phyloP scores from a whole-genome alignment of 2,888 invertebrate species.

The Dasysyrphus albostriatus region DNA sequence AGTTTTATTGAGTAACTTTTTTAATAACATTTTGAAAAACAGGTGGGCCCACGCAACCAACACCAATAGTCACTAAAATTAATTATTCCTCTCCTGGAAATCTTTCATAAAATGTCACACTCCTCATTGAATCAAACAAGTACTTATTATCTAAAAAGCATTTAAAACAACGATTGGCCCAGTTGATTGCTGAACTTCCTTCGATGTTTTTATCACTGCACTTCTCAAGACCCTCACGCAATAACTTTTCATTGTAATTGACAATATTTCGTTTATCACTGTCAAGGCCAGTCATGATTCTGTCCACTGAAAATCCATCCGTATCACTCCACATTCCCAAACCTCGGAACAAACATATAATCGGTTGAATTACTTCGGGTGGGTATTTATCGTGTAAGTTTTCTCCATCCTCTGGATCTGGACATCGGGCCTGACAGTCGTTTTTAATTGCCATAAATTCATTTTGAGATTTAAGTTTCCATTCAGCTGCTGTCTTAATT shows the following conservation, averaged over 20 bases:
- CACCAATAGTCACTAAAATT: no score
- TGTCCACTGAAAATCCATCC: not conserved
- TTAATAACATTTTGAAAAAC: no score
- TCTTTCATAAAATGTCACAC: not conserved
- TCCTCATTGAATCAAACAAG: not conserved
- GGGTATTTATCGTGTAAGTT: not conserved
- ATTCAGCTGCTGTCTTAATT: not conserved
- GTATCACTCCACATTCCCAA: constrained; percentile 5
- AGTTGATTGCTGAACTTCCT: constrained; percentile 1
- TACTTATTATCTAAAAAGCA: constrained; percentile 34
- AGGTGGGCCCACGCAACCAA: no score
- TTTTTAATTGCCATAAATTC: not conserved
- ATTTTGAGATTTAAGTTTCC: not conserved
- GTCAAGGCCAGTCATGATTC: not conserved
- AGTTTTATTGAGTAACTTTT: no score
- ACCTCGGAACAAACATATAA: not conserved
- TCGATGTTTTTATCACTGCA: constrained; percentile 32
- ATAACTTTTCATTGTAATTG: not conserved
- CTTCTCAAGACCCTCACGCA: not conserved
- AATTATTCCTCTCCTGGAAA: no score
- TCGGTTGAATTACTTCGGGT: not conserved
- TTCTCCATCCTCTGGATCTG: not conserved
- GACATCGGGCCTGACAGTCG: not conserved
- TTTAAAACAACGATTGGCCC: constrained; percentile 36
- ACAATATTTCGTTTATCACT: not conserved